These are phyloP conservation scores for Grammomys surdaster DNA, from an alignment of 2,113 vertebrate species.

Conservation along the genomic window DNA sequence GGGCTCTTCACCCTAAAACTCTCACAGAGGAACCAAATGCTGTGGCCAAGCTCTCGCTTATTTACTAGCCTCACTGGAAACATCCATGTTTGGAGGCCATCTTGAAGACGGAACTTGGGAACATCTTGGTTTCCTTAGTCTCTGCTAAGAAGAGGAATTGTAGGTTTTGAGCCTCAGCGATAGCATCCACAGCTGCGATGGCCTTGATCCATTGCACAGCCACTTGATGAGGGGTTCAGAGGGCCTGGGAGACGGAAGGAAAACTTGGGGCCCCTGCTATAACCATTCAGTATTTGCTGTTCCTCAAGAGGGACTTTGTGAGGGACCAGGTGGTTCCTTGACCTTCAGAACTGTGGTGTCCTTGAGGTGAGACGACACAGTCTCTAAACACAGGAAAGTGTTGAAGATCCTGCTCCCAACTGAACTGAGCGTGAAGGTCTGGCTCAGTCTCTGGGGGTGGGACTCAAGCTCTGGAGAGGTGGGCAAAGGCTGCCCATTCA, in stretches of 20 bases:
- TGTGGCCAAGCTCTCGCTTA: slow-evolving; percentile 57
- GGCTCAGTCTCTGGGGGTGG: not conserved
- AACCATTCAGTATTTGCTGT: slow-evolving; percentile 28
- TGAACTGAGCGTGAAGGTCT: not conserved
- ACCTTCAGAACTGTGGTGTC: not conserved
- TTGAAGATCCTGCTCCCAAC: not conserved
- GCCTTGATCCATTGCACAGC: not conserved
- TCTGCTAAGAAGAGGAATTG: slow-evolving; percentile 40
- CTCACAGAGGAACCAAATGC: slow-evolving; percentile 1
- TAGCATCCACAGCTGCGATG: not conserved
- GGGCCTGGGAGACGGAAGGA: not conserved
- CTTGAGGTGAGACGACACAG: not conserved
- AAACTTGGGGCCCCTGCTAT: not conserved
- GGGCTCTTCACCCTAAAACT: slow-evolving; percentile 8
- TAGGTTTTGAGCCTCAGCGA: not conserved
- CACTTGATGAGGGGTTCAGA: not conserved
- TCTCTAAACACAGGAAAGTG: not conserved
- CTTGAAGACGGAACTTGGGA: slow-evolving; percentile 18
- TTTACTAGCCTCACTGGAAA: slow-evolving; percentile 69
- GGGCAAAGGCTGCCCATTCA: not conserved
- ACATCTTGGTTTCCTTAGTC: not conserved
- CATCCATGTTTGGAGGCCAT: slow-evolving; percentile 55
- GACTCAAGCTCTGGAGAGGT: not conserved
- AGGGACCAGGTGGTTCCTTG: not conserved
- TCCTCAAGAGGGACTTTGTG: not conserved